These are phyloP conservation scores for Epicampocera succincta DNA, from an alignment of 2,888 invertebrate genomes.

Conservation along the genomic window DNA sequence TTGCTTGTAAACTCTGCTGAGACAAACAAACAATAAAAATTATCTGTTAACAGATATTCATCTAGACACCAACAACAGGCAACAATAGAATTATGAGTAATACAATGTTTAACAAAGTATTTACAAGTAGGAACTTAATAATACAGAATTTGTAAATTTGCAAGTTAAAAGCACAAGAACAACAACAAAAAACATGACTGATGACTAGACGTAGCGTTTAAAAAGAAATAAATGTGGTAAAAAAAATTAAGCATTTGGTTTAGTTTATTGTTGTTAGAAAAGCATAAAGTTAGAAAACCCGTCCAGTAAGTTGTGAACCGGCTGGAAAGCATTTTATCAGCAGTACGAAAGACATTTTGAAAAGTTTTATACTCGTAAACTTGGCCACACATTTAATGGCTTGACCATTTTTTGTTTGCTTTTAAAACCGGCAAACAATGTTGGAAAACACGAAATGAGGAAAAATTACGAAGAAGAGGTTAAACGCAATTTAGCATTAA, in stretches of 20 bases:
- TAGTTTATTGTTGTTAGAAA: conserved; percentile 21
- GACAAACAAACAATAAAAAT: not conserved
- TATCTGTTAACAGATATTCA: not conserved
- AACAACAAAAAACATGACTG: conserved; percentile 45
- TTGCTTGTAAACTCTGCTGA: conserved; percentile 2
- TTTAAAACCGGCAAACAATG: conserved; percentile 30
- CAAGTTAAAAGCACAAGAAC: conserved; percentile 17
- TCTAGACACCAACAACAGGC: not conserved
- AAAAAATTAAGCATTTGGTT: conserved; percentile 47
- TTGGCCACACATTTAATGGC: conserved; percentile 25
- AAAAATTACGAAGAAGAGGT: conserved; percentile 21
- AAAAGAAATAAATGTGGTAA: conserved; percentile 19
- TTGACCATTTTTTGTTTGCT: not conserved
- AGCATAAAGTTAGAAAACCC: conserved; percentile 53
- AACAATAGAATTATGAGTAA: not conserved
- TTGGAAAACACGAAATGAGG: not conserved
- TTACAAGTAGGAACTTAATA: not conserved
- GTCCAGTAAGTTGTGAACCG: conserved; percentile 38
- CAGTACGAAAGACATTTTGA: conserved; percentile 10
- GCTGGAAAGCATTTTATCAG: conserved; percentile 18
- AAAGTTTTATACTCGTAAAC: conserved; percentile 8
- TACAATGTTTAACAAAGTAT: conserved; percentile 13
- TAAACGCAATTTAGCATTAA: conserved; percentile 38
- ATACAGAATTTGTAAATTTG: conserved; percentile 1
- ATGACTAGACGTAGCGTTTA: conserved; percentile 52